Percentiles rank a stretch among this genome's conserved stretches.
These are phyloP conservation scores for Ptychadena robeensis DNA, from an alignment of 2,797 vertebrate genomes.

Conservation along the genomic window DNA sequence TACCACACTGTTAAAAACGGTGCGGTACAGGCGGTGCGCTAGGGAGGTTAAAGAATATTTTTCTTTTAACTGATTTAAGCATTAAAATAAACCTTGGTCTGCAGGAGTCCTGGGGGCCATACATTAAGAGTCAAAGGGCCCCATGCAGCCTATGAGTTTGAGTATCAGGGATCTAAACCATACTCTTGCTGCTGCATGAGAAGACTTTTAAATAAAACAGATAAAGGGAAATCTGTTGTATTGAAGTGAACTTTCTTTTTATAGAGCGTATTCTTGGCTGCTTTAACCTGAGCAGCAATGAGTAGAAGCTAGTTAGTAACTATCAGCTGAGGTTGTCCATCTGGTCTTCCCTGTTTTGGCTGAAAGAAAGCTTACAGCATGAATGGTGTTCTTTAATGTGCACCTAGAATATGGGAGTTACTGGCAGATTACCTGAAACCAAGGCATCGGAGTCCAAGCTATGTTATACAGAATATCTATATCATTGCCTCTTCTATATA, in stretches of 20 bases:
- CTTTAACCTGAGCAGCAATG: background rate
- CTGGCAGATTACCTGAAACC: background rate
- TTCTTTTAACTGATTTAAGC: no score
- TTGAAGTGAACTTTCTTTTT: background rate
- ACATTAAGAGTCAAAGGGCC: no score
- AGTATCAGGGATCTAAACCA: no score
- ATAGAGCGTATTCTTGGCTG: background rate
- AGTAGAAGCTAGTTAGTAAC: background rate
- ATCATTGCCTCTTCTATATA: background rate
- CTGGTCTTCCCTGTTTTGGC: background rate
- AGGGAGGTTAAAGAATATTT: no score
- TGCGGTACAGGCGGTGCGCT: no score
- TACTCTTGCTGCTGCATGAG: background rate
- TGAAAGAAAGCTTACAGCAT: background rate
- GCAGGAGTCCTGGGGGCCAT: no score
- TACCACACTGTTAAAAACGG: no score
- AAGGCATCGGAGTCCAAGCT: background rate
- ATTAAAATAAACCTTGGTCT: no score
- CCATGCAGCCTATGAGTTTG: no score
- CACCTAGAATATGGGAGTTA: background rate
- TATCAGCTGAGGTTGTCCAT: background rate
- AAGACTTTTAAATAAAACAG: background rate
- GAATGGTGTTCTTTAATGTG: background rate
- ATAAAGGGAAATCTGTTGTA: background rate
- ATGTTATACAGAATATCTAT: background rate